These are phyloP conservation scores for Numenius phaeopus DNA, from an alignment of 2,797 vertebrate genomes.

Conservation along the genomic window DNA sequence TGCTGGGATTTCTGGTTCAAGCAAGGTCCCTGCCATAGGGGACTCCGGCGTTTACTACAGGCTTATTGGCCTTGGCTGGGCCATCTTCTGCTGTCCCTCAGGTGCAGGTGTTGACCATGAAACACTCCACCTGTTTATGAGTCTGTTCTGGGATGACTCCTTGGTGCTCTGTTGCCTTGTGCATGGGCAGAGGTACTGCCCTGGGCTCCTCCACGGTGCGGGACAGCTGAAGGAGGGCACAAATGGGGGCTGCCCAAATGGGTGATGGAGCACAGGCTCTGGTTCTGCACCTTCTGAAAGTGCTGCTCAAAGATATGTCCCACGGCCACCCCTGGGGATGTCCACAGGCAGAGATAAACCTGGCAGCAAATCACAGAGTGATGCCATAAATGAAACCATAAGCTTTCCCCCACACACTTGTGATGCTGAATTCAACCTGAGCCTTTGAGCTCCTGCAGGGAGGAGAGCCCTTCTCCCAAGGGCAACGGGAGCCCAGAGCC, in stretches of 20 bases:
- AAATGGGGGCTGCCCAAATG: slow-evolving; percentile 84
- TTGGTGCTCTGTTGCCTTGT: not conserved
- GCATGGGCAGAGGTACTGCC: not conserved
- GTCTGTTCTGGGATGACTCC: not conserved
- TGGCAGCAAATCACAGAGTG: not conserved
- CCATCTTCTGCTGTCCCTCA: not conserved
- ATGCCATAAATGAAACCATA: not conserved
- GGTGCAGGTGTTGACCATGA: not conserved
- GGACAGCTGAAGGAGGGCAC: not conserved
- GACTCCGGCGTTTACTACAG: not conserved
- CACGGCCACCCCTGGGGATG: no score
- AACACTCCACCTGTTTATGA: no score
- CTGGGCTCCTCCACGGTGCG: fast-evolving
- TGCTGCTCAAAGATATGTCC: slow-evolving; percentile 83
- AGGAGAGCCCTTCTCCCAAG: not conserved
- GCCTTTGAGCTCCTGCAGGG: not conserved
- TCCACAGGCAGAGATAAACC: not conserved
- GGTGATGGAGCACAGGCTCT: slow-evolving; percentile 85
- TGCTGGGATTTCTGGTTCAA: not conserved
- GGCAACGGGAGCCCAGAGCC: not conserved
- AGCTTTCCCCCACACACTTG: not conserved
- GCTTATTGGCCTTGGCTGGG: not conserved
- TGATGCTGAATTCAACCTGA: not conserved
- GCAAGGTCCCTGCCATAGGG: not conserved
- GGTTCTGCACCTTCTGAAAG: slow-evolving; percentile 88